Evolutionary conservation across 2,797 vertebrate genomes (phyloP).

Genomic region (Gymnothorax javanicus): DNA sequence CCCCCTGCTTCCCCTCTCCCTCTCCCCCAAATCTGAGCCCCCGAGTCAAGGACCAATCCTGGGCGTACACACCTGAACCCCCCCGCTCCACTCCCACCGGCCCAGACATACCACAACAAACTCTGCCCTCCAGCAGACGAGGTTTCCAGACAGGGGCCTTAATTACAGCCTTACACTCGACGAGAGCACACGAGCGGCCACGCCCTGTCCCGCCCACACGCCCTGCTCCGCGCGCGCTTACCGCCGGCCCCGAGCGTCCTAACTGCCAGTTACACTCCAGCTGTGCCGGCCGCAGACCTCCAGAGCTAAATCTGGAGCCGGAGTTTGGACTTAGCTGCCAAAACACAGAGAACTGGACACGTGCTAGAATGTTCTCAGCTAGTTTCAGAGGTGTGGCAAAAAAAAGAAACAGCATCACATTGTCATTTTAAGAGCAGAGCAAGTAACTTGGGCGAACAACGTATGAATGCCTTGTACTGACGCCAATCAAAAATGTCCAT

Average conservation of each 20-base stretch:
- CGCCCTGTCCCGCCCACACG: too few relatives aligned
- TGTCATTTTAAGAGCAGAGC: too few relatives aligned
- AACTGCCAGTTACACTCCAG: background rate
- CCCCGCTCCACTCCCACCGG: too few relatives aligned
- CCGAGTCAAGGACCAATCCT: slow-evolving; percentile 56
- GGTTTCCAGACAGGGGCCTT: background rate
- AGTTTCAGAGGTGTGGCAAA: background rate
- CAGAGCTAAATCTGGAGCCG: background rate
- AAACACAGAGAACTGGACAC: background rate
- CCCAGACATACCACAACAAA: background rate
- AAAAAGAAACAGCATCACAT: background rate
- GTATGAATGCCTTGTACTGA: background rate
- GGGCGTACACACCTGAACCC: background rate
- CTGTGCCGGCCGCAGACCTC: background rate
- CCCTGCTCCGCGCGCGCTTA: too few relatives aligned
- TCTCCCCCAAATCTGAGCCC: slow-evolving; percentile 66
- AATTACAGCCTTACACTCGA: background rate
- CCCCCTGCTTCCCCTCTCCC: slow-evolving; percentile 56
- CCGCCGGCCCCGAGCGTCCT: too few relatives aligned
- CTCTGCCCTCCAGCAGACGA: background rate
- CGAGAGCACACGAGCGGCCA: too few relatives aligned
- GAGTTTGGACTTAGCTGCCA: background rate
- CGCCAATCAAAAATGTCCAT: background rate
- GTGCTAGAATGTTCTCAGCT: background rate
- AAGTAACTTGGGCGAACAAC: background rate